A percentile compares a stretch with the other conserved stretches of the same genome.
These are phyloP conservation scores for Habrosyne pyritoides DNA, from an alignment of 2,888 invertebrate species.

Conservation along the genomic window DNA sequence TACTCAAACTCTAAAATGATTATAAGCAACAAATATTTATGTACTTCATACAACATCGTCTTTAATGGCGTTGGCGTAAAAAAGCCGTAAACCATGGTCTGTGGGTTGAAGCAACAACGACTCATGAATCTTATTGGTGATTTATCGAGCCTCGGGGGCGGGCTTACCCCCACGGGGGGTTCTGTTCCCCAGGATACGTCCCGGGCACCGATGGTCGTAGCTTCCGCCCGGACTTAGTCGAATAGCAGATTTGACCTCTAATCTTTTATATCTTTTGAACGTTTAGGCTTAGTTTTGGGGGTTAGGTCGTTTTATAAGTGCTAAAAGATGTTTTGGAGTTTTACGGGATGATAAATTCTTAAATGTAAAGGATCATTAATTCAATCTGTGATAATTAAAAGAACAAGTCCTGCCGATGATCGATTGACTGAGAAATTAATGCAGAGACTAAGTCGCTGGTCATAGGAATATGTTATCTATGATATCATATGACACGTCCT, in stretches of 20 bases:
- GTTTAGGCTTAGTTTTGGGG: neutral
- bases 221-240: conserved; percentile 19
- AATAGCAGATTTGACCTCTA: conserved; percentile 13
- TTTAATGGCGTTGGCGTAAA: conserved; percentile 30
- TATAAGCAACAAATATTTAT: conserved; percentile 17
- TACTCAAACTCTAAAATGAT: conserved; percentile 12
- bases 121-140: conserved; percentile 66
- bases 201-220: conserved; percentile 28
- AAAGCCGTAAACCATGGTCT: conserved; percentile 31
- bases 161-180: conserved; percentile 15
- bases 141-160: conserved; percentile 40
- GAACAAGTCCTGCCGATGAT: too few relatives aligned
- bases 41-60: conserved; percentile 21
- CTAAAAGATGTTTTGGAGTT: too few relatives aligned
- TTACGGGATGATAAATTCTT: too few relatives aligned
- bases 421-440: too few relatives aligned
- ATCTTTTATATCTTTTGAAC: conserved; percentile 11
- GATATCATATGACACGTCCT: too few relatives aligned
- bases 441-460: too few relatives aligned
- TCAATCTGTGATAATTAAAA: too few relatives aligned
- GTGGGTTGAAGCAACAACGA: conserved; percentile 48
- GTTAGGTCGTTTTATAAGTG: neutral
- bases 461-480: too few relatives aligned
- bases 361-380: too few relatives aligned
- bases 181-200: neutral